A percentile compares a stretch with the other conserved stretches of the same genome.
Conservation (phyloP, 2,797 vertebrate species). For the Dicrostonyx torquatus region DNA sequence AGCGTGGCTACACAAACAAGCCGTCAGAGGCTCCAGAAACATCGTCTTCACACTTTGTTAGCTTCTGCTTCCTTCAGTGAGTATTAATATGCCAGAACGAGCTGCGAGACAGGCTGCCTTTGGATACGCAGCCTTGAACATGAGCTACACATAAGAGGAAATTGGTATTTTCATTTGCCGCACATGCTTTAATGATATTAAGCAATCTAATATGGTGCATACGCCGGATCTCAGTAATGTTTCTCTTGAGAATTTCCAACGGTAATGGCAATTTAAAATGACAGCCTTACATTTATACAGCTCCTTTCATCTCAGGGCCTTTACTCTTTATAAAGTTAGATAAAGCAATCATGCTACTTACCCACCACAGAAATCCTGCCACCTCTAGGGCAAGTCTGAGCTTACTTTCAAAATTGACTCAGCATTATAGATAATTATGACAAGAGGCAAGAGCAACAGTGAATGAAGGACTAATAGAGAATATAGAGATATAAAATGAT, state of each 20-base stretch:
- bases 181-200: constrained; percentile 82
- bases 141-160: constrained; percentile 68
- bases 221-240: constrained; percentile 79
- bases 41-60: constrained; percentile 80
- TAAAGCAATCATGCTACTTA: constrained; percentile 75
- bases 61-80: constrained; percentile 61
- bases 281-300: constrained; percentile 79
- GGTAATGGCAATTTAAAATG: constrained; percentile 82
- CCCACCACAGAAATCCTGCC: constrained; percentile 73
- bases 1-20: constrained; percentile 53
- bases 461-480: constrained; percentile 62
- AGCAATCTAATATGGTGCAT: constrained; percentile 81
- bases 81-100: constrained; percentile 59
- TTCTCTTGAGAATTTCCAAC: constrained; percentile 79
- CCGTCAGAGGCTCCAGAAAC: constrained; percentile 57
- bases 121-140: constrained; percentile 72
- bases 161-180: constrained; percentile 81
- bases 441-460: constrained; percentile 57
- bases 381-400: constrained; percentile 74
- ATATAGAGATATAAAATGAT: constrained; percentile 52
- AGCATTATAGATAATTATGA: constrained; percentile 73
- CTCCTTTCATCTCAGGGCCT: constrained; percentile 79
- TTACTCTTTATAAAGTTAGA: constrained; percentile 81
- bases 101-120: constrained; percentile 58
- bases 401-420: constrained; percentile 72